Evolutionary conservation across 2,888 invertebrate genomes (phyloP).

Genomic region (Lithophane semibrunnea): DNA sequence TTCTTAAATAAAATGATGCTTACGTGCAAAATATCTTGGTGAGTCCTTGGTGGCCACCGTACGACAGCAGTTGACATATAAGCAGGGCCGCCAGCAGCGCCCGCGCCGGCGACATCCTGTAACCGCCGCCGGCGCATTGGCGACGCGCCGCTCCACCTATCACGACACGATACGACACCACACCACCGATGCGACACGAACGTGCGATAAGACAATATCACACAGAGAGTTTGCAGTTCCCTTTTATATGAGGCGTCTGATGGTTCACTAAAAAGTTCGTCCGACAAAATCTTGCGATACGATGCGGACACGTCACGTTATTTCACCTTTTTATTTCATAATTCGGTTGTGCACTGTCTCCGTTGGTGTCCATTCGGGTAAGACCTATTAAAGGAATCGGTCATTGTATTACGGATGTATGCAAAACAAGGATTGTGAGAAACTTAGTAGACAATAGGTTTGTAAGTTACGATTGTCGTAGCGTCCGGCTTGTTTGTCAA

Average conservation of each 20-base stretch:
- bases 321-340: slow-evolving; percentile 49
- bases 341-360: slow-evolving; percentile 32
- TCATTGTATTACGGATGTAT: slow-evolving; percentile 58
- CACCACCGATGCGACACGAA: slow-evolving; percentile 53
- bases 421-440: slow-evolving; percentile 66
- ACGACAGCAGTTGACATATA: slow-evolving; percentile 87
- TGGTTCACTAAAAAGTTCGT: slow-evolving; percentile 13
- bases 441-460: slow-evolving; percentile 40
- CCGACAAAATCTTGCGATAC: slow-evolving; percentile 14
- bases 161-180: slow-evolving; percentile 75
- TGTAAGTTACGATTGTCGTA: slow-evolving; percentile 20
- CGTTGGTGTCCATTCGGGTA: slow-evolving; percentile 50
- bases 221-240: slow-evolving; percentile 21
- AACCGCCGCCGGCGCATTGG: slow-evolving; percentile 88
- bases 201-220: slow-evolving; percentile 43
- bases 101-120: slow-evolving; percentile 89
- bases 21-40: slow-evolving; percentile 90
- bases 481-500: slow-evolving; percentile 28
- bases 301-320: slow-evolving; percentile 7
- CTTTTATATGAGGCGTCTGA: not conserved
- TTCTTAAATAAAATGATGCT: slow-evolving; percentile 63
- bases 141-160: slow-evolving; percentile 83
- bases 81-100: slow-evolving; percentile 88
- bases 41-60: slow-evolving; percentile 90
- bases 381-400: slow-evolving; percentile 40